phyloP scores from a whole-genome alignment of 2,113 vertebrate genomes.

The Sclerurus mexicanus region DNA sequence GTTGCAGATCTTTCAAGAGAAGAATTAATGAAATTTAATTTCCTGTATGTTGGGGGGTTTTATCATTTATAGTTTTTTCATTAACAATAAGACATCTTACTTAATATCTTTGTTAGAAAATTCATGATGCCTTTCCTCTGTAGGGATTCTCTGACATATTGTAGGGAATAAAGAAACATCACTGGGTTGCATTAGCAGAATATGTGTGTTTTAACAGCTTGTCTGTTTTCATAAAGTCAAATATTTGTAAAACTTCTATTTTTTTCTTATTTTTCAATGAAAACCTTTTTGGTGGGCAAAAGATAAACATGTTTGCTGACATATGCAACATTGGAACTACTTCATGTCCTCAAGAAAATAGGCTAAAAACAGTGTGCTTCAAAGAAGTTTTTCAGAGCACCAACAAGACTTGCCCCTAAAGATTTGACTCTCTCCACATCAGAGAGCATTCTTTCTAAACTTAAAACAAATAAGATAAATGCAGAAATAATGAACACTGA shows the following conservation, averaged over 20 bases:
- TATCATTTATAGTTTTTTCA: background rate
- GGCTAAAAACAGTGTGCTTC: background rate
- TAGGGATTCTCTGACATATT: background rate
- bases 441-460: background rate
- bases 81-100: background rate
- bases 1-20: background rate
- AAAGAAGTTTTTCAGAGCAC: background rate
- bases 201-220: background rate
- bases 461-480: background rate
- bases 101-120: background rate
- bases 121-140: fast-evolving
- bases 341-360: background rate
- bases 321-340: background rate
- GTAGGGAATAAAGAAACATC: background rate
- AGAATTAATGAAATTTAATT: background rate
- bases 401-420: background rate
- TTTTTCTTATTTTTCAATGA: background rate
- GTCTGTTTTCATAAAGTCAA: background rate
- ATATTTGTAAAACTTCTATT: background rate
- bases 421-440: background rate
- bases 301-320: background rate
- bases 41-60: background rate
- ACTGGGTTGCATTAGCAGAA: background rate
- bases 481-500: background rate
- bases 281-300: background rate